phyloP scores from a whole-genome alignment of 2,113 vertebrate species.

The Gymnocephalus cernua region DNA sequence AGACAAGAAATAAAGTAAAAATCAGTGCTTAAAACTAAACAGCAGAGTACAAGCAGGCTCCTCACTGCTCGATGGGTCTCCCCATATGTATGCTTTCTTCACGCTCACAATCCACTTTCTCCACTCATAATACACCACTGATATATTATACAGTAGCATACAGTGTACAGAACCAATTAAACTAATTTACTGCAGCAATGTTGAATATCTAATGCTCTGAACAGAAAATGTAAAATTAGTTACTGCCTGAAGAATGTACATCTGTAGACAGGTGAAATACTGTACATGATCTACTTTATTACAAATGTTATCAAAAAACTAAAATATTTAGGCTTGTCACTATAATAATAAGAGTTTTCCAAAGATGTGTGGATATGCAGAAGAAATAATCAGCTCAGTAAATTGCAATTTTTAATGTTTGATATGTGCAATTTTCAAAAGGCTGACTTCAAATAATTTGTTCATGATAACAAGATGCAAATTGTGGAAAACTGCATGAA shows the following conservation, averaged over 20 bases:
- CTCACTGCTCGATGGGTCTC: background rate
- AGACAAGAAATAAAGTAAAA: slow-evolving; percentile 36
- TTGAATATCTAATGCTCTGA: background rate
- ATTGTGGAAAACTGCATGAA: background rate
- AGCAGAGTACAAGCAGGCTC: background rate
- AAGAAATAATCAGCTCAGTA: background rate
- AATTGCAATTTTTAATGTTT: background rate
- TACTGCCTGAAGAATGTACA: background rate
- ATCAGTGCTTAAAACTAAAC: slow-evolving; percentile 35
- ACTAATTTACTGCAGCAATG: background rate
- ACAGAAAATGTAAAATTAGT: background rate
- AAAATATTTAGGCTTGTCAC: background rate
- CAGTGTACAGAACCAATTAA: background rate
- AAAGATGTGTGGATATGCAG: background rate
- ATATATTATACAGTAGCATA: no score
- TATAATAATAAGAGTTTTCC: background rate
- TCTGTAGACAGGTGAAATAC: background rate
- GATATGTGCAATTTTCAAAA: background rate
- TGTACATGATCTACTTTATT: background rate
- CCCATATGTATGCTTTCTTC: background rate
- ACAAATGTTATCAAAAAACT: background rate
- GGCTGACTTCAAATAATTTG: background rate
- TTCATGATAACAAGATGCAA: background rate
- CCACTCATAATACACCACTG: background rate
- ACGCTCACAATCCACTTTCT: background rate